phyloP scores from a whole-genome alignment of 2,797 vertebrate genomes.

The Notamacropus eugenii region DNA sequence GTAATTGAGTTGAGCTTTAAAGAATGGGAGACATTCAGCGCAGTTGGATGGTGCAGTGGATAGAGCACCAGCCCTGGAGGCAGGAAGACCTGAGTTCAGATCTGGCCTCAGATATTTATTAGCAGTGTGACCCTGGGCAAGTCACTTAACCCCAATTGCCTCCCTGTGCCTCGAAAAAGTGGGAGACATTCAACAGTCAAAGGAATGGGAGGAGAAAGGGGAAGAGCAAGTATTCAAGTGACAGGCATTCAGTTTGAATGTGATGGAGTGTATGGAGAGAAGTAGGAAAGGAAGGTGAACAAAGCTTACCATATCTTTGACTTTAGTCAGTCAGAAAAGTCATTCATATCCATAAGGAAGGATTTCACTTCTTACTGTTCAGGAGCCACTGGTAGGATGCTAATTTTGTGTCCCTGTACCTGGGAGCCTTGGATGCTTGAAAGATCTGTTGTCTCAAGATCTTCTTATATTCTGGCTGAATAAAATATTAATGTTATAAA shows the following conservation, averaged over 20 bases:
- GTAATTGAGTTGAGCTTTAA: neutral
- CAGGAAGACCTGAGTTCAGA: neutral
- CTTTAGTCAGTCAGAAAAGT: neutral
- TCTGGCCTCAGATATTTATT: neutral
- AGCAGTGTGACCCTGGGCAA: neutral
- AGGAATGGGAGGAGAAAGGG: neutral
- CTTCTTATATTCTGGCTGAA: neutral
- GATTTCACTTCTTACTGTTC: constrained; percentile 30
- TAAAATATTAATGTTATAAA: neutral
- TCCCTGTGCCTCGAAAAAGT: neutral
- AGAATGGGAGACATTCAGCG: neutral
- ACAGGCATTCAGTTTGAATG: neutral
- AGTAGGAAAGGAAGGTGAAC: neutral
- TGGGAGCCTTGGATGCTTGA: neutral
- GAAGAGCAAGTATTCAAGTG: neutral
- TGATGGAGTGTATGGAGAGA: neutral
- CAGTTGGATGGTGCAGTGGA: neutral
- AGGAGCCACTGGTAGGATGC: constrained; percentile 54
- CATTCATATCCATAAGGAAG: neutral
- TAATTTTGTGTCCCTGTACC: neutral
- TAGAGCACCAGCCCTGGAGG: neutral
- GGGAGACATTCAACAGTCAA: neutral
- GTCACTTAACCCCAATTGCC: neutral
- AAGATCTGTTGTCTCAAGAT: neutral
- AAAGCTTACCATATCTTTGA: neutral